phyloP scores from a whole-genome alignment of 2,113 vertebrate species.

The Bos javanicus region DNA sequence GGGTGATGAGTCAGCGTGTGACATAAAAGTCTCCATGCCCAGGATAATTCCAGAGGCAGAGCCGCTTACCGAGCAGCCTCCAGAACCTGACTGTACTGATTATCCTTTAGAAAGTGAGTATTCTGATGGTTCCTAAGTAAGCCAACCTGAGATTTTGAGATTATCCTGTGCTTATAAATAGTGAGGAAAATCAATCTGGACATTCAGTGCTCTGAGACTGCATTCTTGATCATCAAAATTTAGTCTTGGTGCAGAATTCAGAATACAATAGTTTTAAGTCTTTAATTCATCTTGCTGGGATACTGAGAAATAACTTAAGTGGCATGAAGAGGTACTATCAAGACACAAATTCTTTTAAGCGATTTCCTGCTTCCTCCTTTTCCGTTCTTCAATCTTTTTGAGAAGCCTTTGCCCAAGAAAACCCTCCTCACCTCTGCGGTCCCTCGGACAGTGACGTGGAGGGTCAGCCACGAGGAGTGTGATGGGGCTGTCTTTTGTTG shows the following conservation, averaged over 20 bases:
- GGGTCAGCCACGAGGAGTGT: neutral
- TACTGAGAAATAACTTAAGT: neutral
- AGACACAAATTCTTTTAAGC: neutral
- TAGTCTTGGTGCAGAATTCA: neutral
- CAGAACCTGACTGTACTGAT: neutral
- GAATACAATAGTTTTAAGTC: neutral
- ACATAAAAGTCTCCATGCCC: neutral
- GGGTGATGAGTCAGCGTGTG: fast-evolving
- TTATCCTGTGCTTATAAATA: neutral
- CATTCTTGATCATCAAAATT: neutral
- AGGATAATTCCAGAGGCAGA: neutral
- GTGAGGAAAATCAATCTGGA: neutral
- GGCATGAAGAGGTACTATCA: neutral
- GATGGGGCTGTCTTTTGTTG: neutral
- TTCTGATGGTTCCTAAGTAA: neutral
- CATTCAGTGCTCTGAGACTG: neutral
- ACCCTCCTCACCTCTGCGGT: neutral
- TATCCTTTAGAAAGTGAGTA: neutral
- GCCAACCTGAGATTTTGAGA: neutral
- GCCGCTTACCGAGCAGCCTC: neutral
- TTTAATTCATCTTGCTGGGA: neutral
- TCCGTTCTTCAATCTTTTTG: neutral
- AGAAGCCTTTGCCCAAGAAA: neutral
- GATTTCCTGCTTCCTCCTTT: neutral
- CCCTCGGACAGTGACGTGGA: neutral